Base-by-base conservation (phyloP, 2,888 invertebrate species). In the Ormyrus thymus region DNA sequence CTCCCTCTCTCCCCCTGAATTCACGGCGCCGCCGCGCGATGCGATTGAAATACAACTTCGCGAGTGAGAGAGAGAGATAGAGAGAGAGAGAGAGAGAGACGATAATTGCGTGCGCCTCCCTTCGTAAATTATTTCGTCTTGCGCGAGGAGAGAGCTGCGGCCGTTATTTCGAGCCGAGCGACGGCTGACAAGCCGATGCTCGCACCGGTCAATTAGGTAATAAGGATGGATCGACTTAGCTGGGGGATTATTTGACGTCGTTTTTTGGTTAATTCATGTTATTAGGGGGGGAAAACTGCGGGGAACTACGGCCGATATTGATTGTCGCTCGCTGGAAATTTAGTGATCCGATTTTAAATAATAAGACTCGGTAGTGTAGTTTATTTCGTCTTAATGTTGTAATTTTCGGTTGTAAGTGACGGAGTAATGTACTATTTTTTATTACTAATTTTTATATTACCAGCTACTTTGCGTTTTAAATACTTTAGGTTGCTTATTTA, bases 31-130 rank as follows among this genome's bases (percentile, higher is more conserved):
- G 29, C 29, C 70, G 3, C 55, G 56, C 11, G 15, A 50, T 48
- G 29, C 71, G 75, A 75, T 79, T 66, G 79, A 79, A 79, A 79
- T 75, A 79, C 71, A 75, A 75, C 71, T 58, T 61, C 11, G 13
- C n/a, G 43, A 29, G 29, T 4, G 29, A 29, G 29, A 29, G 29
- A 29, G 29, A 29, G 29, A 29, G 29, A 29, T 1, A 29, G 29
- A 29, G 29, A 29, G 29, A 29, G 29, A 29, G 2, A 29, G 29
- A 29, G 29, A 29, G 29, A 29, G 62, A 66, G 66, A 61, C 15
- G 64, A 78, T 78, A 78, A 78, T 78, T 73, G 69, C 50, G 29
- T 0, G 13, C 8, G 9, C 48, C 29, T 51, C 58, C 50, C 46
- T 9, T 8, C 43, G 68, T 73, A 53, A 78, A 73, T 78, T 78